phyloP scores from a whole-genome alignment of 2,888 invertebrate species.

The Falcaria lacertinaria region DNA sequence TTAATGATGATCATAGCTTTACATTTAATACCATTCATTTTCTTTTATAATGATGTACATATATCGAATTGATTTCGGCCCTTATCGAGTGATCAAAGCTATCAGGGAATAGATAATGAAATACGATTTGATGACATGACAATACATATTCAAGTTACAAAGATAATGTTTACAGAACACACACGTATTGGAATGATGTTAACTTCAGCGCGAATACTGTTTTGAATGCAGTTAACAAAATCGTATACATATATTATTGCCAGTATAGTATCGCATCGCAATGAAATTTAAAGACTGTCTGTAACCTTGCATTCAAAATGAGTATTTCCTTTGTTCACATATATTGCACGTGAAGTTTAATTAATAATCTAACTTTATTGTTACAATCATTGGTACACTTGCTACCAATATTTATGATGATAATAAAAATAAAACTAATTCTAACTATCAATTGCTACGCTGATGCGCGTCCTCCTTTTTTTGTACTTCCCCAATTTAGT shows the following conservation, averaged over 20 bases:
- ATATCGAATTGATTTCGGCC: too few species aligned
- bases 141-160: constrained; percentile 14
- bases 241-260: background rate
- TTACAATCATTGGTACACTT: background rate
- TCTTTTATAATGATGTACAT: too few species aligned
- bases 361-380: background rate
- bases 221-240: too few species aligned
- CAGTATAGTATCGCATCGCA: background rate
- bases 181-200: too few species aligned
- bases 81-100: too few species aligned
- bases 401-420: constrained; percentile 11
- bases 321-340: constrained; percentile 5
- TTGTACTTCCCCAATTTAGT: constrained; percentile 26
- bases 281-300: background rate
- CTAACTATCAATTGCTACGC: constrained; percentile 9
- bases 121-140: constrained; percentile 10
- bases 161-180: constrained; percentile 6
- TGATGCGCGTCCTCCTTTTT: constrained; percentile 14
- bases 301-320: background rate
- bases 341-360: background rate
- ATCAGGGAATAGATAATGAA: too few species aligned
- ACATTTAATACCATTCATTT: too few species aligned
- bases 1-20: too few species aligned
- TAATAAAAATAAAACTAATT: constrained; percentile 15
- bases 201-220: too few species aligned